Percentiles rank a stretch among this genome's conserved stretches.
phyloP scores from a whole-genome alignment of 2,113 vertebrate genomes.

The Diphyllodes magnificus region DNA sequence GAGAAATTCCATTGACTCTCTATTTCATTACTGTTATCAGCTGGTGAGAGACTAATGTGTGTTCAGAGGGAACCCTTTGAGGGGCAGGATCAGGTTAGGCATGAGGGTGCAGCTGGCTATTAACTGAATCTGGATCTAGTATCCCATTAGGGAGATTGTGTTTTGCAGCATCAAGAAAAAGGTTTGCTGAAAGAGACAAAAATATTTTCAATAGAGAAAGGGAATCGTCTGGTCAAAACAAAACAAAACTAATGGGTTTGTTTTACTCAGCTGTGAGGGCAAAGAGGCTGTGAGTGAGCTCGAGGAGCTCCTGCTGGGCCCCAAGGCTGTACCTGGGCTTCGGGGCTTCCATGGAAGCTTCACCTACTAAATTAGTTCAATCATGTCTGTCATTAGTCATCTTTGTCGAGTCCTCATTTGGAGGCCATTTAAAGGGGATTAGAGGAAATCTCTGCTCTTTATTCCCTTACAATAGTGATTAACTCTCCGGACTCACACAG shows the following conservation, averaged over 20 bases:
- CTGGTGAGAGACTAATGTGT: neutral
- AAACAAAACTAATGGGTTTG: neutral
- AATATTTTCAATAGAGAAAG: neutral
- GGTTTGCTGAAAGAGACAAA: neutral
- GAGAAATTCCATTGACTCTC: neutral
- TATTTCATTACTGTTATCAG: neutral
- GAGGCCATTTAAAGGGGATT: constrained; percentile 45
- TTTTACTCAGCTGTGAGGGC: neutral
- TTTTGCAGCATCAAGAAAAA: neutral
- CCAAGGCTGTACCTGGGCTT: neutral
- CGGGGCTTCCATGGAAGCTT: neutral
- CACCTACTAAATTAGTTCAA: constrained; percentile 10
- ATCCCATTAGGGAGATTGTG: neutral
- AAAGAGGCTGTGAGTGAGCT: neutral
- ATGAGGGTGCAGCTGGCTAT: neutral
- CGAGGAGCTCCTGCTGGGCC: neutral
- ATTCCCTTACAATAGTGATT: neutral
- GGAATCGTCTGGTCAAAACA: neutral
- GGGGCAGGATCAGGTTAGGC: neutral
- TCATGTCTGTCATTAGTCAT: constrained; percentile 11
- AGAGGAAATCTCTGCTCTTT: constrained; percentile 8
- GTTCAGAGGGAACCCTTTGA: neutral
- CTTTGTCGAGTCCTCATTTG: constrained; percentile 3
- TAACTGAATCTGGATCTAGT: neutral
- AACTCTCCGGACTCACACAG: neutral